Evolutionary conservation across 2,888 invertebrate species (phyloP).

Genomic region (Tinea pellionella): DNA sequence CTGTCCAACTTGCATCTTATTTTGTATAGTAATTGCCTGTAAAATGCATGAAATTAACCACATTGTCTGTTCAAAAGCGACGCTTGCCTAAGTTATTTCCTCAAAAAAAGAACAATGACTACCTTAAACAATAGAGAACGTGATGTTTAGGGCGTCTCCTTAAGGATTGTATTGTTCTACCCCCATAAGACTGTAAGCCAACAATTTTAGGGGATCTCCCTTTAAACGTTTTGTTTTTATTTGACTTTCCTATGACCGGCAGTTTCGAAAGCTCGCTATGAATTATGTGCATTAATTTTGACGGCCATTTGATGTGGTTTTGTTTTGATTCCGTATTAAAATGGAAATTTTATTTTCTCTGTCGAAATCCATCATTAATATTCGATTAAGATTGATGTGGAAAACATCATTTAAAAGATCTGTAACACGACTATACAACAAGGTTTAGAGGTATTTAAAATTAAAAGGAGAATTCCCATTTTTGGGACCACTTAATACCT

Average conservation of each 20-base stretch:
- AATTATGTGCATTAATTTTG: constrained; percentile 57
- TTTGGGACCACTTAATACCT: no score
- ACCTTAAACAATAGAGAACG: constrained; percentile 40
- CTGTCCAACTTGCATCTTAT: not conserved
- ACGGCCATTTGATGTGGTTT: constrained; percentile 23
- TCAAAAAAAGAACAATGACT: constrained; percentile 40
- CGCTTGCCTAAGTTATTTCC: not conserved
- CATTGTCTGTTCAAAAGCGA: not conserved
- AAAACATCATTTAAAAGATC: not conserved
- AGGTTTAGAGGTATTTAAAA: not conserved
- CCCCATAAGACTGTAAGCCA: constrained; percentile 28
- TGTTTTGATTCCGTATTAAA: constrained; percentile 34
- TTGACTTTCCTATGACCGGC: constrained; percentile 25
- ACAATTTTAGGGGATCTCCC: constrained; percentile 10
- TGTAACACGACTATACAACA: not conserved
- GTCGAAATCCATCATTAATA: constrained; percentile 12
- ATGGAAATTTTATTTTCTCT: constrained; percentile 32
- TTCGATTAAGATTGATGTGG: constrained; percentile 6
- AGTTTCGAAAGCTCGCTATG: constrained; percentile 33
- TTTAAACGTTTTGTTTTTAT: constrained; percentile 16
- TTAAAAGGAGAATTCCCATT: no score
- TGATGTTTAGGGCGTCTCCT: constrained; percentile 40
- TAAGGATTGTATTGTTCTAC: constrained; percentile 34
- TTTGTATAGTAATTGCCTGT: not conserved
- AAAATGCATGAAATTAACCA: constrained; percentile 7